Percentiles rank a stretch among this genome's conserved stretches.
phyloP scores from a whole-genome alignment of 2,888 invertebrate genomes.

The Ptilodon capucinus region DNA sequence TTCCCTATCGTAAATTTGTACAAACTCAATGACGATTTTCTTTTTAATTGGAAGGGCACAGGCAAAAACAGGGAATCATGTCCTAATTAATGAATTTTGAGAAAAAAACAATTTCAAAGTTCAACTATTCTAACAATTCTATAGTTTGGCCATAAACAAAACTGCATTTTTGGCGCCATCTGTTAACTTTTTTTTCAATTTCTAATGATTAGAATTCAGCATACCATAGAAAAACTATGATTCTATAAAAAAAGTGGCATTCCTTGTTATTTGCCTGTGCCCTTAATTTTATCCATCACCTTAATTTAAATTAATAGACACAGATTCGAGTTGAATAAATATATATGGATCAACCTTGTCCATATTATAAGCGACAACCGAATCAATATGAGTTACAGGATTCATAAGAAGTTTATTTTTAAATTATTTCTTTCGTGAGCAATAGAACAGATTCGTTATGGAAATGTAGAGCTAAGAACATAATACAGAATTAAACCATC shows the following conservation, averaged over 20 bases:
- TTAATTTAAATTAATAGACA: conserved; percentile 24
- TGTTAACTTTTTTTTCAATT: too few relatives aligned
- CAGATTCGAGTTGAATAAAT: neutral
- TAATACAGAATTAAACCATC: conserved; percentile 25
- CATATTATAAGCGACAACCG: neutral
- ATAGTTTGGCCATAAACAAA: too few relatives aligned
- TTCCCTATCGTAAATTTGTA: conserved; percentile 32
- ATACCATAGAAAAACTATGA: too few relatives aligned
- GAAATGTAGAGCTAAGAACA: neutral
- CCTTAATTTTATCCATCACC: conserved; percentile 32
- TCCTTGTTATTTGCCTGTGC: too few relatives aligned
- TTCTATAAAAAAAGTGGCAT: too few relatives aligned
- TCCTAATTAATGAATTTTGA: too few relatives aligned
- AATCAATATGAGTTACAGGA: neutral
- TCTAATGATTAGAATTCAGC: too few relatives aligned
- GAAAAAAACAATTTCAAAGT: too few relatives aligned
- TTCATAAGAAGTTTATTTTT: neutral
- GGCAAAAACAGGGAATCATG: too few relatives aligned
- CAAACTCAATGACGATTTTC: conserved; percentile 24
- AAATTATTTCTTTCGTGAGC: neutral
- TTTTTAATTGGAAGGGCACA: too few relatives aligned
- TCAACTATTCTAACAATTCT: too few relatives aligned
- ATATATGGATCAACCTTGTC: neutral
- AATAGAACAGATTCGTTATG: neutral
- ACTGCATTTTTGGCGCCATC: too few relatives aligned